Evolutionary conservation across 1,140 invertebrate species (phyloP), one percentile per base, ranked within the genome.

Genomic region (Drosophila sucinea): DNA sequence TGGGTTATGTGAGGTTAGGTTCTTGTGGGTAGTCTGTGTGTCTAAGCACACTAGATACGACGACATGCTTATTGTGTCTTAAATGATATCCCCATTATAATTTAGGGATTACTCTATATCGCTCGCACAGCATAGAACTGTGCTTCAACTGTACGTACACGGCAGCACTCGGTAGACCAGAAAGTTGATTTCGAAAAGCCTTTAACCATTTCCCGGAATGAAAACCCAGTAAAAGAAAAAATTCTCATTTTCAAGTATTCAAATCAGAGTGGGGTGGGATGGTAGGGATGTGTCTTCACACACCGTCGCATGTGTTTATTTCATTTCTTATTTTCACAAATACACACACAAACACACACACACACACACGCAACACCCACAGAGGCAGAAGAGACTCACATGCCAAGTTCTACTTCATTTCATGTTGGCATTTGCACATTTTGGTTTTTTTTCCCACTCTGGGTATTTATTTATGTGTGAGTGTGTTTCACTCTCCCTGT

Each of bases 251-350:
- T 41, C 60, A 54, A 73, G 55, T 47, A 56, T 58, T 58, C 56
- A 58, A 58, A 58, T 58, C 56, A 58, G 32, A 25, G 23, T 35
- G 7, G 23, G 27, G 25, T 25, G 7, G 7, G 8, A 10, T 51
- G 8, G 17, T 17, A 17, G 2, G 6, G 25, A 23, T 25, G 23
- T 51, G 44, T 51, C 44, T 77, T 57, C 38, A 58, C 74, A 73
- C 57, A 41, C 70, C 64, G 67, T 70, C 67, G 69, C 82, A 85
- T 85, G 82, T 81, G 82, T 79, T 81, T 85, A 81, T 81, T 86
- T 84, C 81, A 73, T 70, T 80, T 84, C 70, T 79, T 77, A 72
- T 77, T 70, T 77, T 77, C 60, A 66, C 61, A 58, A 70, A 70
- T 57, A 71, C 41, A 29, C 60, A 30, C 57, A 17, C 30, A 47